Conservation (phyloP, 2,113 vertebrate genomes). For the Corydoras sp. region DNA sequence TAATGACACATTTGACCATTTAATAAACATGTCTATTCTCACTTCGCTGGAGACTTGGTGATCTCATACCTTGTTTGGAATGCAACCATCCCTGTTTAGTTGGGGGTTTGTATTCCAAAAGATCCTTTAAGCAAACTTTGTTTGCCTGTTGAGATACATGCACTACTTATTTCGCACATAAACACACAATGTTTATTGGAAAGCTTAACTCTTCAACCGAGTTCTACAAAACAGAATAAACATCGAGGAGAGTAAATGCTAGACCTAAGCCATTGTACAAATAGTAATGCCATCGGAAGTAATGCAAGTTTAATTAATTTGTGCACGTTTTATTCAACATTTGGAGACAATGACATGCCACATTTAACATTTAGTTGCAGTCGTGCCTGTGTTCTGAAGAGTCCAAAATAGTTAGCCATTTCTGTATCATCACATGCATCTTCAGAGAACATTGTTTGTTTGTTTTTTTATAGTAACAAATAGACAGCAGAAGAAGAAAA, state of each 20-base stretch:
- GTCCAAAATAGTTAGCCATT: too few relatives aligned
- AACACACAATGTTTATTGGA: constrained; percentile 29
- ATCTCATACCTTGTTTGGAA: constrained; percentile 37
- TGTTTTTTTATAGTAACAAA: too few relatives aligned
- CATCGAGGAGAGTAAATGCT: constrained; percentile 6
- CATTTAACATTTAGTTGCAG: background rate
- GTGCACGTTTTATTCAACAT: too few relatives aligned
- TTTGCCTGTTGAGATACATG: constrained; percentile 24
- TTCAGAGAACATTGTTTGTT: too few relatives aligned
- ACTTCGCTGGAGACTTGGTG: constrained; percentile 26
- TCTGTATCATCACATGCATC: too few relatives aligned
- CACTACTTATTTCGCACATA: constrained; percentile 39
- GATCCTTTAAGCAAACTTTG: constrained; percentile 24
- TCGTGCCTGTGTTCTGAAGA: background rate
- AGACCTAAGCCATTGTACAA: background rate
- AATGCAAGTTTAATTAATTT: background rate
- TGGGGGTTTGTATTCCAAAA: constrained; percentile 16
- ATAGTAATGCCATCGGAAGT: background rate
- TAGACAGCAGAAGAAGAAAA: too few relatives aligned
- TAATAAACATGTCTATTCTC: constrained; percentile 34
- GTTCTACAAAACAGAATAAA: constrained; percentile 26
- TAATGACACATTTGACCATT: constrained; percentile 23
- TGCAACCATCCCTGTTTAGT: constrained; percentile 17
- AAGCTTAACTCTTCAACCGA: constrained; percentile 29
- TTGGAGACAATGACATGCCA: too few relatives aligned